Conservation (phyloP, 2,888 invertebrate genomes). For the Eubasilissa splendida region DNA sequence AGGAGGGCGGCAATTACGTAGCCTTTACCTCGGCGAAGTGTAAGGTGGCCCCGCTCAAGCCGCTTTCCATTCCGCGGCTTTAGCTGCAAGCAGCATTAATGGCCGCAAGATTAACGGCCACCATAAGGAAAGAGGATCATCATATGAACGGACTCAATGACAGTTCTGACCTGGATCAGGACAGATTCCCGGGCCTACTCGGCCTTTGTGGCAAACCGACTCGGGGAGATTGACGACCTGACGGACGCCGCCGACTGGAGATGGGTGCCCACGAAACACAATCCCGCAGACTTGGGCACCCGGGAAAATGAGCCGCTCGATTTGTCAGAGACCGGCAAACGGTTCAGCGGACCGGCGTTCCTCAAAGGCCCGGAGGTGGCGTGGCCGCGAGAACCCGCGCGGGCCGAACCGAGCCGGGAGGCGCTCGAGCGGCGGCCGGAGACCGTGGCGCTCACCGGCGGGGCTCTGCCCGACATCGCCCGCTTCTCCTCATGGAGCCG, state of each 20-base stretch:
- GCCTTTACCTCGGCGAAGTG: neutral
- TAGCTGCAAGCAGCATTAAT: too few relatives aligned
- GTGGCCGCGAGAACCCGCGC: constrained; percentile 25
- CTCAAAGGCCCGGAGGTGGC: neutral
- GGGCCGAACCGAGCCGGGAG: neutral
- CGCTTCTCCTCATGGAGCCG: constrained; percentile 19
- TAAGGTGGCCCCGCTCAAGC: neutral
- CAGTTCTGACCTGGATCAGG: constrained; percentile 58
- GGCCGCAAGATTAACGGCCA: constrained; percentile 19
- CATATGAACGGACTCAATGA: constrained; percentile 21
- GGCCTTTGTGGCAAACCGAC: constrained; percentile 58
- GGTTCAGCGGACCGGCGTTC: too few relatives aligned
- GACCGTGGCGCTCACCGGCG: too few relatives aligned
- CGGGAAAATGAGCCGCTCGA: too few relatives aligned
- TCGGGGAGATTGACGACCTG: constrained; percentile 38
- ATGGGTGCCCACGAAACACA: constrained; percentile 59
- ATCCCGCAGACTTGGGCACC: constrained; percentile 55
- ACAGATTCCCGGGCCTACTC: constrained; percentile 58
- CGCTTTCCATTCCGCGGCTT: too few relatives aligned
- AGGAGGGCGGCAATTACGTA: neutral
- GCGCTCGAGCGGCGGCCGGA: neutral
- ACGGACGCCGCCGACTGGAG: constrained; percentile 59
- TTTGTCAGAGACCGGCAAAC: too few relatives aligned
- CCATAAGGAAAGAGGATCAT: constrained; percentile 2
- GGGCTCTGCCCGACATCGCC: neutral